Base-by-base conservation (phyloP, 2,797 vertebrate species). In the Anguilla pacifica region DNA sequence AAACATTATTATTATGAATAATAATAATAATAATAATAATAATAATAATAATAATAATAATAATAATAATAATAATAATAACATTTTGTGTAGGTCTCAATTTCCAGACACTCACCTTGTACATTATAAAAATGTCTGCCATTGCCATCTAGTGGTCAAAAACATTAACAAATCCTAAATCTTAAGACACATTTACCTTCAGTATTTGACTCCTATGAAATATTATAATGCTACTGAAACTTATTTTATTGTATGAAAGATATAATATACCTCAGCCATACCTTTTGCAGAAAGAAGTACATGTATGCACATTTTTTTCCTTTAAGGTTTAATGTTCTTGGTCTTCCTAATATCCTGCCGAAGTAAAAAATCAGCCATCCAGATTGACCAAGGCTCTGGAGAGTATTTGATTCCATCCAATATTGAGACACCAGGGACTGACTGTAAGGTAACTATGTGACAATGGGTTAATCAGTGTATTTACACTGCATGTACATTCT, bases 371-470 rank as follows among this genome's bases (percentile, higher is more conserved):
- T 1, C 1, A 0, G 0, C 0, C 9, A 10, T 93, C 11, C 1
- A n/a, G 3, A 70, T 55, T 0, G 55, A 87, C 0, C 51, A 86
- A 0, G 0, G 0, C 17, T 13, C 74, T 7, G 84, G 6, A 85
- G 90, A 91, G 89, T 0, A 31, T 35, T 90, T 96, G 19, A 91
- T 94, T 6, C 0, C 0, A 0, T 88, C 0, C 39, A 94, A 95
- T 88, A 93, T 2, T 3, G 95, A 96, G 87, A 72, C 0, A 51
- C 92, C 61, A 2, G 95, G 95, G 89, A 92, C 59, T 55, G 95
- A 96, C 85, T 95, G 95, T 86, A 3, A 70, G 64, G 95, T 96
- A 92, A 92, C 49, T 85, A 79, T 35, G 46, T 31, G 51, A 59
- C 11, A 55, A 13, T 22, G 9, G 10, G 35, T 67, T 67, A 67